Percentiles rank a stretch among this genome's conserved stretches.
phyloP scores from a whole-genome alignment of 92 coral and sea anemone genomes.

The Palythoa caribaeorum region DNA sequence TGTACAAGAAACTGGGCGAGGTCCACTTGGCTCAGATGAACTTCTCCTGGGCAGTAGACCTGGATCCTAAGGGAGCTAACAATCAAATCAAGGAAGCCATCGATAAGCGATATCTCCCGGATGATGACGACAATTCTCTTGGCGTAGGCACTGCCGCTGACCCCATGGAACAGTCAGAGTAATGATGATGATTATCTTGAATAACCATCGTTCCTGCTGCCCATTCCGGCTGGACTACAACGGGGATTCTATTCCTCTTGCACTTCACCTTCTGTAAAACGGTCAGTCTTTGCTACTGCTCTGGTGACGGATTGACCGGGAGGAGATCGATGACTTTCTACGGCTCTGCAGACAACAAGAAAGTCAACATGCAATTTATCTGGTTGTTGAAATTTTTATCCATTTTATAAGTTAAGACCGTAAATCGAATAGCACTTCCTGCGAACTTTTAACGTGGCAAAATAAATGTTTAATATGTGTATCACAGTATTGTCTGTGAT shows the following conservation, averaged over 20 bases:
- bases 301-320: conserved; percentile 53
- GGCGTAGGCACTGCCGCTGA: conserved; percentile 66
- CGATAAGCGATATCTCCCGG: conserved; percentile 98
- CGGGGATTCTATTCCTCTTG: not conserved
- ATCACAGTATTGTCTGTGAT: not conserved
- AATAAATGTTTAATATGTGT: not conserved
- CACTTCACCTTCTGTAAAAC: not conserved
- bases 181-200: not conserved
- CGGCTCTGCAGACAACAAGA: not conserved
- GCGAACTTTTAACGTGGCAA: not conserved
- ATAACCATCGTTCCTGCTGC: not conserved
- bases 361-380: not conserved
- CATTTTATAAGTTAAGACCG: not conserved
- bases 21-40: conserved; percentile 96
- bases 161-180: conserved; percentile 74
- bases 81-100: conserved; percentile 99
- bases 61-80: conserved; percentile 98
- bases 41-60: conserved; percentile 99
- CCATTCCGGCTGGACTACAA: not conserved
- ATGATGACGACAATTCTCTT: conserved; percentile 90
- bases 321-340: not conserved
- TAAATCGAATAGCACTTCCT: not conserved
- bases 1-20: conserved; percentile 91
- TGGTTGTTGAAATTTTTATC: conserved; percentile 6
- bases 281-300: not conserved